Percentiles rank a stretch among this genome's conserved stretches.
Evolutionary conservation across 2,888 invertebrate species (phyloP).

Genomic region (Mactromeris polynyma): DNA sequence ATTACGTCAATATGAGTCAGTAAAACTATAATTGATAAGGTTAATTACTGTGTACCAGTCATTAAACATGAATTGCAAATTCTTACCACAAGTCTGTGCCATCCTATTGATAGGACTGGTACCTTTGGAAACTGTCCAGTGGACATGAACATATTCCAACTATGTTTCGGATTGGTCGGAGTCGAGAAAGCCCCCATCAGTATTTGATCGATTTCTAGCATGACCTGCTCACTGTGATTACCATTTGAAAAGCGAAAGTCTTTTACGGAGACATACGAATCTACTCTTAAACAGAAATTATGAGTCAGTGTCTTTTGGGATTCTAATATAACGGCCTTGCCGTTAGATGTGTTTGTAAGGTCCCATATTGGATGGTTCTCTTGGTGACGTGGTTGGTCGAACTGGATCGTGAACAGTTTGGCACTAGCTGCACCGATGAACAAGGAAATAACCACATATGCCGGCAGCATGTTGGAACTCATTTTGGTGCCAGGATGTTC

Average conservation of each 20-base stretch:
- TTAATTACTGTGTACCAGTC: no score
- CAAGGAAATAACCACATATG: not conserved
- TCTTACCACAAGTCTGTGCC: slow-evolving; percentile 63
- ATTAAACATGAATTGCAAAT: no score
- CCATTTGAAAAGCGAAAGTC: slow-evolving; percentile 74
- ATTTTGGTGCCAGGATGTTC: not conserved
- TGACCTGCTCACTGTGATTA: slow-evolving; percentile 68
- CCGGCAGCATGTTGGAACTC: not conserved
- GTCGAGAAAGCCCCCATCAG: slow-evolving; percentile 68
- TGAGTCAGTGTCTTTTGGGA: slow-evolving; percentile 58
- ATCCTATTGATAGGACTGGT: slow-evolving; percentile 64
- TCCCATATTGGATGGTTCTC: slow-evolving; percentile 70
- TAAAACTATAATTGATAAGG: no score
- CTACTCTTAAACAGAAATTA: slow-evolving; percentile 72
- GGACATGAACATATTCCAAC: slow-evolving; percentile 68
- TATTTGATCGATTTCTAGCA: slow-evolving; percentile 64
- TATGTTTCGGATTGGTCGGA: slow-evolving; percentile 29
- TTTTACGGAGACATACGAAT: slow-evolving; percentile 55
- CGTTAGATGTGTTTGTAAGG: slow-evolving; percentile 67
- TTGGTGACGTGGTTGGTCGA: slow-evolving; percentile 54
- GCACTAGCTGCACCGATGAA: not conserved
- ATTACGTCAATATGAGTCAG: no score
- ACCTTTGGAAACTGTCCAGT: slow-evolving; percentile 66
- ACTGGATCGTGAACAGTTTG: slow-evolving; percentile 53
- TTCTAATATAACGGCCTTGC: slow-evolving; percentile 70